Conservation (phyloP, 1,140 invertebrate species). For the Drosophila lacertosa region DNA sequence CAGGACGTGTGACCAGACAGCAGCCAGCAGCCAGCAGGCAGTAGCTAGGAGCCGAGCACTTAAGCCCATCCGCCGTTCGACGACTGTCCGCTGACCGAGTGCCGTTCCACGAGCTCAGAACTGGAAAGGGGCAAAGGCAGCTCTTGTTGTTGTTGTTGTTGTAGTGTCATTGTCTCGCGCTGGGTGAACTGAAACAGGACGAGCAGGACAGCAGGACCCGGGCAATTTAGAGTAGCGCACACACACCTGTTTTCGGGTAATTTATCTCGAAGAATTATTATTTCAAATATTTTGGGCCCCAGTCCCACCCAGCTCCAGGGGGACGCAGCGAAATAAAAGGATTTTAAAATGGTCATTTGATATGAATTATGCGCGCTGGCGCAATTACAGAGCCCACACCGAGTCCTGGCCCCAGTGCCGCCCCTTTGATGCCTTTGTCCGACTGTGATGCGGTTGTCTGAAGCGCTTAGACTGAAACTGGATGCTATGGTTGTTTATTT, state of each 20-base stretch:
- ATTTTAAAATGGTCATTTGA: conserved; percentile 84
- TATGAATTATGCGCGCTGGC: conserved; percentile 84
- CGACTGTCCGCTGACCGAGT: conserved; percentile 69
- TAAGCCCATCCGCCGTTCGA: conserved; percentile 70
- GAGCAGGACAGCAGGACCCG: conserved; percentile 48
- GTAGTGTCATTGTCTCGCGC: conserved; percentile 75
- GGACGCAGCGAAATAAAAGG: conserved; percentile 81
- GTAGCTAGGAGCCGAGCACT: conserved; percentile 61
- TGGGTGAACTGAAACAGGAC: conserved; percentile 24
- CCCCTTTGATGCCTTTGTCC: conserved; percentile 74
- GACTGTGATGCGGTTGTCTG: conserved; percentile 77
- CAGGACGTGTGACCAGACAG: no score
- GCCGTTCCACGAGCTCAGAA: conserved; percentile 47
- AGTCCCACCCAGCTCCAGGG: conserved; percentile 24
- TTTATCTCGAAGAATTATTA: conserved; percentile 84
- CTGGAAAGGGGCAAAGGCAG: conserved; percentile 9
- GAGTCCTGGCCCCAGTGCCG: conserved; percentile 4
- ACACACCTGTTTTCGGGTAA: conserved; percentile 83
- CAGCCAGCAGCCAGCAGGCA: conserved; percentile 31
- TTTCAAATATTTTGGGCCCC: conserved; percentile 81
- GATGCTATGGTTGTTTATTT: conserved; percentile 53
- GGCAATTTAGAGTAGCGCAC: conserved; percentile 72
- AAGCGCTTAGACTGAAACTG: conserved; percentile 43
- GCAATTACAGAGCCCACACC: conserved; percentile 73
- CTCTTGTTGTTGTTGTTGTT: conserved; percentile 45